Percentiles rank a stretch among this genome's conserved stretches.
These are phyloP conservation scores for Drosophila rufa DNA, from an alignment of 1,140 invertebrate species.

Conservation along the genomic window DNA sequence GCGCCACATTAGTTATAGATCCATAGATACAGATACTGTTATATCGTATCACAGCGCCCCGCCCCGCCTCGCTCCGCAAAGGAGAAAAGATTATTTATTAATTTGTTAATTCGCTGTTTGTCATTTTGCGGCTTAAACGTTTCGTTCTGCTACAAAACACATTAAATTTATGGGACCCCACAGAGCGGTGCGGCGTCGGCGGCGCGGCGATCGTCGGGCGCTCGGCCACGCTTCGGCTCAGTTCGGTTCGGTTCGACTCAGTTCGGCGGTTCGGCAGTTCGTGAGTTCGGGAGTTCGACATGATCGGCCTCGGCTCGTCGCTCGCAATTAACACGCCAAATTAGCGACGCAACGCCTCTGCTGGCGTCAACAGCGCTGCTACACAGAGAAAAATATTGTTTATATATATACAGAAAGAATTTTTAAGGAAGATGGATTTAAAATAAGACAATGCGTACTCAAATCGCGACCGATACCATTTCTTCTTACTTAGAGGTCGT, in stretches of 20 bases:
- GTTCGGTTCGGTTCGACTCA: constrained; percentile 35
- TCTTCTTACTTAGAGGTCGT: too few species aligned
- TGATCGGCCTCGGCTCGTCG: constrained; percentile 60
- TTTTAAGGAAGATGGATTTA: too few species aligned
- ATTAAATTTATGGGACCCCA: constrained; percentile 75
- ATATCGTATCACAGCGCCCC: constrained; percentile 20
- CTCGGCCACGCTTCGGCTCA: constrained; percentile 51
- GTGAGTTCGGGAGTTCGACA: constrained; percentile 20
- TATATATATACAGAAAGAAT: too few species aligned
- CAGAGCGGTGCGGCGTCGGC: constrained; percentile 16
- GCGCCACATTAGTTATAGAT: constrained; percentile 68
- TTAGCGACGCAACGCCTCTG: constrained; percentile 63
- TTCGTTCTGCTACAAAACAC: constrained; percentile 82
- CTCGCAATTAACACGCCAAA: constrained; percentile 79
- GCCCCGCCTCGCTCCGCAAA: constrained; percentile 29
- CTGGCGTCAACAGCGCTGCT: constrained; percentile 9
- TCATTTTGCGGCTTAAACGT: constrained; percentile 84
- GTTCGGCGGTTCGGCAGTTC: constrained; percentile 11
- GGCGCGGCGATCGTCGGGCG: constrained; percentile 28
- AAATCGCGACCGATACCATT: too few species aligned
- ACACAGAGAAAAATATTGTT: not conserved
- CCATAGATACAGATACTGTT: constrained; percentile 59
- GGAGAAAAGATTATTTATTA: constrained; percentile 76
- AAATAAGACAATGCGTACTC: too few species aligned
- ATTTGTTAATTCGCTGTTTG: constrained; percentile 85